These are phyloP conservation scores for Hycleus cichorii DNA, from an alignment of 1,140 invertebrate species.

Conservation along the genomic window DNA sequence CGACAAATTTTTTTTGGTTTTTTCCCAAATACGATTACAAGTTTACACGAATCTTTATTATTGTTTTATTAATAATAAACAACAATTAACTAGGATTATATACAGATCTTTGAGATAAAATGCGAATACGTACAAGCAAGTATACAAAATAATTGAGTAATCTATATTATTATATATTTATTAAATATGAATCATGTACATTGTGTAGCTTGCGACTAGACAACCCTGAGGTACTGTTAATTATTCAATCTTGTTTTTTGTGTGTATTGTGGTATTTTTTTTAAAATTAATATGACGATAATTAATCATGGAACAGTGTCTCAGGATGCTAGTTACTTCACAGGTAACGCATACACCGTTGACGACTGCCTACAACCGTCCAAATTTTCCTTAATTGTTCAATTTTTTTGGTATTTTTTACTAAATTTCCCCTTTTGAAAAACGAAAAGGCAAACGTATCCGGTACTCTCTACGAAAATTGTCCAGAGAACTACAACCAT, in stretches of 20 bases:
- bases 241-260: neutral
- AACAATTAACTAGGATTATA: constrained; percentile 28
- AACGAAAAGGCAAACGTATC: neutral
- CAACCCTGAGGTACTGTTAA: constrained; percentile 9
- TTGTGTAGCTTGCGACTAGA: constrained; percentile 39
- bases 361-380: constrained; percentile 22
- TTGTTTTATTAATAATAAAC: constrained; percentile 8
- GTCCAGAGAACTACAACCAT: neutral
- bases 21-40: constrained; percentile 20
- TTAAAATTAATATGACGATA: neutral
- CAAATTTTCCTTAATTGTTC: neutral
- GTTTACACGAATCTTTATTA: constrained; percentile 16
- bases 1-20: too few species aligned
- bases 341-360: constrained; percentile 33
- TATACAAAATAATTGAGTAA: constrained; percentile 43
- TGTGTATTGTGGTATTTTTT: neutral
- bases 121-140: constrained; percentile 40
- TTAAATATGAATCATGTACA: constrained; percentile 40
- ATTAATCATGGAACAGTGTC: constrained; percentile 1
- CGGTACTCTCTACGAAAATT: too few species aligned
- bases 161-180: constrained; percentile 18
- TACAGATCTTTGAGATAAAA: constrained; percentile 35
- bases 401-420: constrained; percentile 18
- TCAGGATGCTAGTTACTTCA: constrained; percentile 19
- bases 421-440: constrained; percentile 11